phyloP scores from a whole-genome alignment of 2,113 vertebrate genomes.

The Mobula hypostoma region DNA sequence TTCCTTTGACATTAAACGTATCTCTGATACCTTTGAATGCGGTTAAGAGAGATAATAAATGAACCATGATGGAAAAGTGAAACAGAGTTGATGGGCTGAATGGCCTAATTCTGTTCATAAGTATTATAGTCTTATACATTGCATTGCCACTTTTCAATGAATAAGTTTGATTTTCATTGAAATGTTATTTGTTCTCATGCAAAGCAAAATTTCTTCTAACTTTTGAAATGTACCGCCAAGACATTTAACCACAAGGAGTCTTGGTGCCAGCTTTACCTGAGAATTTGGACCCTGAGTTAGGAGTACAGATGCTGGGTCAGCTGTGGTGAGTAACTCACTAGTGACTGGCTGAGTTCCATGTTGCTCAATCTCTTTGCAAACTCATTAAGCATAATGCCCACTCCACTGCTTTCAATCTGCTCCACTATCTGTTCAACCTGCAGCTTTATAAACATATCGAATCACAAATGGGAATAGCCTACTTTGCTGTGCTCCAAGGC shows the following conservation, averaged over 20 bases:
- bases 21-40: no score
- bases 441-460: background rate
- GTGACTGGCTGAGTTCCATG: constrained; percentile 19
- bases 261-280: background rate
- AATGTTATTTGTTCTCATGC: background rate
- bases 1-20: no score
- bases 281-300: background rate
- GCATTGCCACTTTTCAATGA: background rate
- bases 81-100: no score
- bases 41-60: no score
- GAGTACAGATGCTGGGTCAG: constrained; percentile 32
- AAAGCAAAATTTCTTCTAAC: background rate
- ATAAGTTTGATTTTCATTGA: background rate
- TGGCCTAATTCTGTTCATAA: no score
- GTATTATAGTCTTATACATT: no score
- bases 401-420: constrained; percentile 38
- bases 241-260: background rate
- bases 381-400: constrained; percentile 34
- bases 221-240: background rate
- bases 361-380: constrained; percentile 30
- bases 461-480: constrained; percentile 12
- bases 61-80: no score
- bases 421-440: constrained; percentile 32
- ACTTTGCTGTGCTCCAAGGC: background rate
- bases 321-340: constrained; percentile 29